These are phyloP conservation scores for Liodrosophila aerea DNA, from an alignment of 2,888 invertebrate species.

Conservation along the genomic window DNA sequence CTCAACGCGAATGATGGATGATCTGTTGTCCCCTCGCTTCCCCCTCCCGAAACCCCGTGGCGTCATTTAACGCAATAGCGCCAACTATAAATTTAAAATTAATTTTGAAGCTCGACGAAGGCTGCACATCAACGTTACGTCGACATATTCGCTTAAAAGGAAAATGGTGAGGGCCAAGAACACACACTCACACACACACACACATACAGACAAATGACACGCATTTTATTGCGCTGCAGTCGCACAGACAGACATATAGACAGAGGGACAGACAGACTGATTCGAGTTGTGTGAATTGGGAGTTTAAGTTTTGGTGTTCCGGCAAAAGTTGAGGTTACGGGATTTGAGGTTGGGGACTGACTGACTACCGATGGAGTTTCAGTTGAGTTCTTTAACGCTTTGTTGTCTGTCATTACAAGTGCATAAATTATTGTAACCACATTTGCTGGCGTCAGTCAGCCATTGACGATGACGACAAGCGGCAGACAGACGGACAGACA, in stretches of 20 bases:
- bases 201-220: conserved; percentile 62
- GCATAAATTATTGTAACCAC: conserved; percentile 78
- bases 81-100: conserved; percentile 76
- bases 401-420: conserved; percentile 79
- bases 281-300: conserved; percentile 15
- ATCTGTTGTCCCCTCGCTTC: conserved; percentile 6
- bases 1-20: conserved; percentile 73
- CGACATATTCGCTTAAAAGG: conserved; percentile 28
- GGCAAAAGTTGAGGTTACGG: conserved; percentile 1
- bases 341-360: not conserved
- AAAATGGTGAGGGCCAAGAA: not conserved
- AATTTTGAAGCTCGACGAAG: conserved; percentile 60
- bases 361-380: conserved; percentile 15
- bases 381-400: conserved; percentile 68
- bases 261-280: conserved; percentile 56
- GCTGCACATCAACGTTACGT: conserved; percentile 48
- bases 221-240: conserved; percentile 75
- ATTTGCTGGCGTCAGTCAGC: conserved; percentile 70
- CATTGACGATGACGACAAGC: conserved; percentile 36
- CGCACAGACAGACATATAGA: conserved; percentile 40
- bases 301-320: conserved; percentile 7
- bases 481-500: conserved; percentile 4
- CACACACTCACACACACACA: conserved; percentile 12
- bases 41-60: conserved; percentile 38
- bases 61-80: conserved; percentile 77